A percentile compares a stretch with the other conserved stretches of the same genome.
These are phyloP conservation scores for Anthopleura xanthogrammica DNA, from an alignment of 92 coral and sea anemone species.

Conservation along the genomic window DNA sequence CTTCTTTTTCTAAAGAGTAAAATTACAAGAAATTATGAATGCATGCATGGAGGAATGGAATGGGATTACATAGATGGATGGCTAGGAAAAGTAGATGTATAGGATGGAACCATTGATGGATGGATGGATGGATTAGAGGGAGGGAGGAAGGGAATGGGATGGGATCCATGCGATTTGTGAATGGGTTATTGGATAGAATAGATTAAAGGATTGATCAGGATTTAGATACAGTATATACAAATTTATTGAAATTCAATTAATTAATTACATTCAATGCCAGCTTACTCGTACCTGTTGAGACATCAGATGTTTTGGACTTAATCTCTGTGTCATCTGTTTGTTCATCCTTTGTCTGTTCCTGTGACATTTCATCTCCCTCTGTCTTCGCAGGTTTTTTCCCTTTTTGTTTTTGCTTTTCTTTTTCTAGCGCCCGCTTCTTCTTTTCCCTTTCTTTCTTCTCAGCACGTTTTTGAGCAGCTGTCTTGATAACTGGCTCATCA, in stretches of 20 bases:
- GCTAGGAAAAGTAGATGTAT: not conserved
- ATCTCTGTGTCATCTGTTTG: not conserved
- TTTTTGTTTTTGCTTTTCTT: slow-evolving; percentile 78
- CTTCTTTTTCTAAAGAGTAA: not conserved
- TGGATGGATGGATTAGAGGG: not conserved
- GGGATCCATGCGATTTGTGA: not conserved
- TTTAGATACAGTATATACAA: no score
- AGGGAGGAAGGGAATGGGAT: not conserved
- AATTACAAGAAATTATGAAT: not conserved
- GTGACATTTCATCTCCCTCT: slow-evolving; percentile 21
- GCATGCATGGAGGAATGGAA: not conserved
- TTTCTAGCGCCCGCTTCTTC: slow-evolving; percentile 89
- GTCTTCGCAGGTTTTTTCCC: slow-evolving; percentile 38
- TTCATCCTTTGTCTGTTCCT: slow-evolving; percentile 12
- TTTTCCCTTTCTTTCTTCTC: slow-evolving; percentile 97
- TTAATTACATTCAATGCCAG: no score
- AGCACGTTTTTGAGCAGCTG: slow-evolving; percentile 98
- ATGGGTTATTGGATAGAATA: no score
- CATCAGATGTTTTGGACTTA: slow-evolving; percentile 1
- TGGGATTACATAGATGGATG: not conserved
- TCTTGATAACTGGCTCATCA: slow-evolving; percentile 64
- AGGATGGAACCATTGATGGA: not conserved
- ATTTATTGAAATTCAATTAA: no score
- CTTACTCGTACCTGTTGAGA: not conserved
- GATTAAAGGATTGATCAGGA: no score